Evolutionary conservation across 2,888 invertebrate species (phyloP).

Genomic region (Leucophora obtusa): DNA sequence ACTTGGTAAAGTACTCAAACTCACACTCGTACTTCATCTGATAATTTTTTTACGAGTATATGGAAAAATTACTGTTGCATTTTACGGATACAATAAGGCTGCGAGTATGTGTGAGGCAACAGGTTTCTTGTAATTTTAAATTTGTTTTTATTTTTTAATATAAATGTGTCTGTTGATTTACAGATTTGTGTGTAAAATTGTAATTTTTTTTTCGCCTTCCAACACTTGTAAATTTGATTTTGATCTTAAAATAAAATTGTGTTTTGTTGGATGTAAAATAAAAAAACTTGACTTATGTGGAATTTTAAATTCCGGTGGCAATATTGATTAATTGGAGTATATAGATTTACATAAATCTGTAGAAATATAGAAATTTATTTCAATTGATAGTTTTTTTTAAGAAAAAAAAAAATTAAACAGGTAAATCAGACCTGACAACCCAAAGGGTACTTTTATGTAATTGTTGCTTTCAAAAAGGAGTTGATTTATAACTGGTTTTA

Average conservation of each 20-base stretch:
- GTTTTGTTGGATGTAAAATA: neutral
- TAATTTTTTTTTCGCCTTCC: neutral
- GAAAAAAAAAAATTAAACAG: neutral
- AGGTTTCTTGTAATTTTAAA: constrained; percentile 44
- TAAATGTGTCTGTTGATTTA: constrained; percentile 57
- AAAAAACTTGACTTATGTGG: constrained; percentile 43
- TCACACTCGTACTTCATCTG: constrained; percentile 45
- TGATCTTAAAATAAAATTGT: constrained; percentile 25
- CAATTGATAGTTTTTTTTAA: constrained; percentile 34
- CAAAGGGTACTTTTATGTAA: too few relatives aligned
- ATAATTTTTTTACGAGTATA: constrained; percentile 52
- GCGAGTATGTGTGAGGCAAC: constrained; percentile 25
- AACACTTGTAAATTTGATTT: constrained; percentile 55
- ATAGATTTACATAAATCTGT: constrained; percentile 38
- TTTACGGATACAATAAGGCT: constrained; percentile 2
- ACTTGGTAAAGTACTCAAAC: constrained; percentile 51
- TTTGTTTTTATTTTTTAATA: constrained; percentile 37
- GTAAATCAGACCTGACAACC: neutral
- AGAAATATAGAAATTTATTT: constrained; percentile 25
- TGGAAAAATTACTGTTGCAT: constrained; percentile 52
- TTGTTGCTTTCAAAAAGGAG: too few relatives aligned
- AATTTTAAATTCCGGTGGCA: constrained; percentile 54
- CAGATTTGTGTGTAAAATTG: constrained; percentile 53
- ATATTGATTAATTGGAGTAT: constrained; percentile 58
- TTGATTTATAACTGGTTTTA: too few relatives aligned